Evolutionary conservation across 2,113 vertebrate species (phyloP).

Genomic region (Nipponia nippon): DNA sequence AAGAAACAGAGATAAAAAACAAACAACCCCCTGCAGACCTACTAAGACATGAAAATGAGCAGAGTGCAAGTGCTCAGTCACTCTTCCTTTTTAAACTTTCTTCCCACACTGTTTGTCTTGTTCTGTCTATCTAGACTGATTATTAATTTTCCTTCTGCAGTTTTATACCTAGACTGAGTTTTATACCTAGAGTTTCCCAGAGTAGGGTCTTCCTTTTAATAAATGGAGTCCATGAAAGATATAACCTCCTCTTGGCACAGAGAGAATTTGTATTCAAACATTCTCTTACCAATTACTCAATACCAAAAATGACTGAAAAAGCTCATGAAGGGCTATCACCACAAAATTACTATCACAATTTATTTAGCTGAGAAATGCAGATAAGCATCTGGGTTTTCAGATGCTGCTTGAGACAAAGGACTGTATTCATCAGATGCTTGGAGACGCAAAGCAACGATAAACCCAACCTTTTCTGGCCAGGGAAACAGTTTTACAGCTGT

Average conservation of each 20-base stretch:
- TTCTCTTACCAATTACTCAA: not conserved
- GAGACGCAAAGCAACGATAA: not conserved
- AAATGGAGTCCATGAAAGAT: not conserved
- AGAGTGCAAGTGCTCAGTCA: not conserved
- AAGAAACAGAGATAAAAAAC: not conserved
- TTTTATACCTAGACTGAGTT: not conserved
- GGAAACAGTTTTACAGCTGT: slow-evolving; percentile 25
- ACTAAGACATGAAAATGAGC: not conserved
- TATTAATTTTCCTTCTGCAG: not conserved
- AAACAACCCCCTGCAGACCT: not conserved
- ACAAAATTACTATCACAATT: not conserved
- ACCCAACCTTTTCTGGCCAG: not conserved
- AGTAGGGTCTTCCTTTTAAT: not conserved
- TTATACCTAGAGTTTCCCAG: not conserved
- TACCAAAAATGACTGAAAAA: not conserved
- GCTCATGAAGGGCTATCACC: not conserved
- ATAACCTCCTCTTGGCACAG: not conserved
- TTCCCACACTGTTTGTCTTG: not conserved
- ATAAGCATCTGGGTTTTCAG: slow-evolving; percentile 10
- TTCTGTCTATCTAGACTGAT: not conserved
- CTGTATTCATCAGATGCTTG: slow-evolving; percentile 11
- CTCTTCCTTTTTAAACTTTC: not conserved
- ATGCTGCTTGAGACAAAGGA: not conserved
- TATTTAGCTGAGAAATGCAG: slow-evolving; percentile 29
- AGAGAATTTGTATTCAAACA: not conserved